Base-by-base conservation (phyloP, 2,113 vertebrate genomes). In the Aegotheles bennettii region DNA sequence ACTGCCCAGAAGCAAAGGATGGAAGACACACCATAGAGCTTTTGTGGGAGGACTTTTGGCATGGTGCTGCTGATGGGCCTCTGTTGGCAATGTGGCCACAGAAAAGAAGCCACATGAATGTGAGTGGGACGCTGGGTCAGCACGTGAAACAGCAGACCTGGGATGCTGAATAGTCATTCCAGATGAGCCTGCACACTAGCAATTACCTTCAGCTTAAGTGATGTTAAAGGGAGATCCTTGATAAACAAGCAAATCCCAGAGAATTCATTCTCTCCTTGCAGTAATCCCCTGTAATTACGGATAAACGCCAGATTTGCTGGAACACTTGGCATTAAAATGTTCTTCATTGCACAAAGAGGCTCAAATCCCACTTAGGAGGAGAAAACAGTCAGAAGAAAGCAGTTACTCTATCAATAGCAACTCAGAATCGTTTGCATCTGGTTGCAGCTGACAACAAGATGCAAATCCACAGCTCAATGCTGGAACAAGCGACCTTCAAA, bases 211-310 rank as follows among this genome's bases (percentile, higher is more conserved):
- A 84, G 93, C 90, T 96, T 93, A 90, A 84, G 76, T 29, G 79
- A 86, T 71, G 84, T 94, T 80, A 95, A 81, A 94, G 76, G 85
- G 12, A 94, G 54, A 81, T 90, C 71, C 82, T 88, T 14, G 67
- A 86, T 94, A 90, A 95, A 96, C 68, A 48, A 80, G 90, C 19
- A 60, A 81, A 93, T 87, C 94, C 71, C 64, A 6, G 2, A 2
- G 53, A 94, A 95, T 85, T 93, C 48, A 51, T 67, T 67, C 47
- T 56, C 83, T 92, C 85, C 82, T 67, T 11, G 19, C 71, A 28
- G 3, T 96, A 97, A 97, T 96, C 96, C 94, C 16, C 82, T 26
- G 6, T 97, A 97, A 97, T 97, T 95, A 94, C 0, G 5, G 85
- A 51, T 96, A 94, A 96, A 71, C 9, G 67, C 78, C 78, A 57